Evolutionary conservation across 2,797 vertebrate species (phyloP).

Genomic region (Mionectes olivaceus): DNA sequence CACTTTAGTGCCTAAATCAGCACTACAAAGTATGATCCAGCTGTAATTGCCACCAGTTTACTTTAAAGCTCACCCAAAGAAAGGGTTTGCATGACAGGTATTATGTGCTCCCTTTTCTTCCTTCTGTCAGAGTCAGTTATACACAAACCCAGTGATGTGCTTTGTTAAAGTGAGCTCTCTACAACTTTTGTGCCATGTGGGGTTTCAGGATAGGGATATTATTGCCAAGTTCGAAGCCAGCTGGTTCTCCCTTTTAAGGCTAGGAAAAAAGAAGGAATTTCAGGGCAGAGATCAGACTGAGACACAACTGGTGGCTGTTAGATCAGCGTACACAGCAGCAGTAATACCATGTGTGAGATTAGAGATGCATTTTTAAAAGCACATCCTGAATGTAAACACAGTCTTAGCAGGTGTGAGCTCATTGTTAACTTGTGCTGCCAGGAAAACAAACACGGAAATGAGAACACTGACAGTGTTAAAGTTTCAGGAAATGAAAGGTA

Average conservation of each 20-base stretch:
- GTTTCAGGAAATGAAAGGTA: conserved; percentile 40
- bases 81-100: not conserved
- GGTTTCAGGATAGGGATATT: not conserved
- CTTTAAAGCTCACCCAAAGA: not conserved
- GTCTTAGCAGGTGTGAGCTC: not conserved
- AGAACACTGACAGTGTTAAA: conserved; percentile 10
- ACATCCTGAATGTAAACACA: not conserved
- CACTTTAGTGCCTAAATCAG: not conserved
- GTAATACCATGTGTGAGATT: not conserved
- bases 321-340: not conserved
- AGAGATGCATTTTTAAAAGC: not conserved
- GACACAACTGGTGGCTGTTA: not conserved
- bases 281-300: not conserved
- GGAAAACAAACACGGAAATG: not conserved
- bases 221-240: not conserved
- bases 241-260: not conserved
- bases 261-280: not conserved
- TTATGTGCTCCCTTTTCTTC: not conserved
- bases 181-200: not conserved
- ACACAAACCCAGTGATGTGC: not conserved
- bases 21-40: not conserved
- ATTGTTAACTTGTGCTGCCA: conserved; percentile 40
- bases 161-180: not conserved
- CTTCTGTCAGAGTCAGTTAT: not conserved
- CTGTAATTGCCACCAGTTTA: not conserved